Conservation (phyloP, 2,888 invertebrate genomes). For the Trissolcus brochymenae region DNA sequence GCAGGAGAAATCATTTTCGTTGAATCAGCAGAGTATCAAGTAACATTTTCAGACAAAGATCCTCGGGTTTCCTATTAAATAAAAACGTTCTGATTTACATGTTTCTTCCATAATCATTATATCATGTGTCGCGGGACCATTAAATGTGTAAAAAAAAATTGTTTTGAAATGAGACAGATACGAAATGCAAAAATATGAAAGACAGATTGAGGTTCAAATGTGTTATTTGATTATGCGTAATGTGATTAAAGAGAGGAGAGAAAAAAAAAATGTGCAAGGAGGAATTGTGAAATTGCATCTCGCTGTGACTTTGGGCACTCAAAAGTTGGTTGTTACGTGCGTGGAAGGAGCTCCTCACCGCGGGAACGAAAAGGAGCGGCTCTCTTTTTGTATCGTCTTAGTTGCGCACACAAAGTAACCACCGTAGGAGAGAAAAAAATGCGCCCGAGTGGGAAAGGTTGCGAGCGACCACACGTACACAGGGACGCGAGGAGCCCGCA, state of each 20-base stretch:
- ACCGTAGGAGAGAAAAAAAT: conserved; percentile 42
- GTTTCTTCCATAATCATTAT: conserved; percentile 1
- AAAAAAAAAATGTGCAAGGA: background rate
- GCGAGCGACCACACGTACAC: conserved; percentile 49
- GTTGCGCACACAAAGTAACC: conserved; percentile 51
- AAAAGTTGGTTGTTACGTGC: conserved; percentile 1
- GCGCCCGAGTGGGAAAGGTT: conserved; percentile 49
- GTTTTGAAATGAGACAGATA: too few species aligned
- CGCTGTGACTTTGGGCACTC: background rate
- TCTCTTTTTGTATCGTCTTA: conserved; percentile 47
- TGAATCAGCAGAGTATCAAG: too few species aligned
- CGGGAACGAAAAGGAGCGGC: conserved; percentile 53
- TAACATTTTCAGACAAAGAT: background rate
- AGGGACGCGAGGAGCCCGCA: conserved; percentile 23
- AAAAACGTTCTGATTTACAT: conserved; percentile 8
- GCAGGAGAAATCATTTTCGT: too few species aligned
- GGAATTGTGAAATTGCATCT: background rate
- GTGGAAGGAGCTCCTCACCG: conserved; percentile 19
- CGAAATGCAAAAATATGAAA: too few species aligned
- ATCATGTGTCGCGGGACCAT: too few species aligned
- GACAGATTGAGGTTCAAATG: too few species aligned
- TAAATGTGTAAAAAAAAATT: too few species aligned
- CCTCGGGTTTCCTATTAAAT: conserved; percentile 1
- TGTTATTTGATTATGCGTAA: too few species aligned
- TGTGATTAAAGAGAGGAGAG: background rate